These are phyloP conservation scores for Aphaenogaster floridana DNA, from an alignment of 1,140 invertebrate species.

Conservation along the genomic window DNA sequence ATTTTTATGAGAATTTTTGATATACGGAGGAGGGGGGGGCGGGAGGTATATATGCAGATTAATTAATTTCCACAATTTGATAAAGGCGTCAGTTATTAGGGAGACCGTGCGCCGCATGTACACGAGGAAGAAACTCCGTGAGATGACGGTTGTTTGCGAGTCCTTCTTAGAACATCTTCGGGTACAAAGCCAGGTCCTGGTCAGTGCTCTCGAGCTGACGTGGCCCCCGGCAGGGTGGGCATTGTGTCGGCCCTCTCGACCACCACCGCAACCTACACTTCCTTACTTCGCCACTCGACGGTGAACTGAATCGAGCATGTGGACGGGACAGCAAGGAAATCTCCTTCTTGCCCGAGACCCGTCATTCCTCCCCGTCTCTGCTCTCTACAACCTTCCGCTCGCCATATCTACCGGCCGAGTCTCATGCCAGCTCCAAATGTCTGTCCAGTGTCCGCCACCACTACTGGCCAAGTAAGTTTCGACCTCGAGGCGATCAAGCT, in stretches of 20 bases:
- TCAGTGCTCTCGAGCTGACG: constrained; percentile 77
- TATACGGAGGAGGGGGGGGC: too few species aligned
- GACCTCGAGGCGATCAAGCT: constrained; percentile 63
- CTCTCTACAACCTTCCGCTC: constrained; percentile 63
- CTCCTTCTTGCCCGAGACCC: constrained; percentile 80
- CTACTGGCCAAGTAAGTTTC: constrained; percentile 64
- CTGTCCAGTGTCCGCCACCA: constrained; percentile 72
- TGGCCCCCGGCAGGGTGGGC: constrained; percentile 79
- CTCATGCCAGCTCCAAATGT: constrained; percentile 75
- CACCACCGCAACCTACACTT: constrained; percentile 74
- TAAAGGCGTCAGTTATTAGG: constrained; percentile 7
- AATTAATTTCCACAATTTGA: constrained; percentile 33
- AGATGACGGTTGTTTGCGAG: constrained; percentile 79
- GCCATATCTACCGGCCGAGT: constrained; percentile 58
- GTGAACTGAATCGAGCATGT: constrained; percentile 79
- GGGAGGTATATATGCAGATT: not conserved
- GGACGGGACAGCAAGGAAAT: constrained; percentile 81
- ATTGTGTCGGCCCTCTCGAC: constrained; percentile 80
- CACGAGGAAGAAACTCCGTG: constrained; percentile 49
- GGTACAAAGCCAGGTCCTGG: constrained; percentile 79
- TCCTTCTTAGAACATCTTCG: constrained; percentile 78
- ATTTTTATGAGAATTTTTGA: not conserved
- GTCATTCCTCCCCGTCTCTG: constrained; percentile 74
- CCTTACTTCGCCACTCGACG: constrained; percentile 73
- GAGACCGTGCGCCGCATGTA: constrained; percentile 16